Base-by-base conservation (phyloP, 2,113 vertebrate species). In the Cacatua alba region DNA sequence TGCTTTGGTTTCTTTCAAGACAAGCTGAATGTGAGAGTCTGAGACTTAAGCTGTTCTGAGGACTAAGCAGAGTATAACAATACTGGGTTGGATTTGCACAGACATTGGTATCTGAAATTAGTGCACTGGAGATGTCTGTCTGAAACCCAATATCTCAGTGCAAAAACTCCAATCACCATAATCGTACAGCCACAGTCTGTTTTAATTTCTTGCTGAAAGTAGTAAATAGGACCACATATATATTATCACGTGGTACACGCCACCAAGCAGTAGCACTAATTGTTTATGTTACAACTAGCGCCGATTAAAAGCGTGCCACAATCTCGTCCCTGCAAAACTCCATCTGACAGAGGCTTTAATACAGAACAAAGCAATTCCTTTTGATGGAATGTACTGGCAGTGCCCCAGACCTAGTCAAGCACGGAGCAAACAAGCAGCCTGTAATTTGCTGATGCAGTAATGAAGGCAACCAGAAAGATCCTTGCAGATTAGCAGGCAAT, bases 401-500 rank as follows among this genome's bases (percentile, higher is more conserved):
- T 9, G 79, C 49, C 90, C 70, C 88, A 90, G 85, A 49, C 15
- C 29, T 18, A 82, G 68, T 41, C 79, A 39, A 68, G 91, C 82
- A 43, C 0, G 2, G 48, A 49, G 53, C 91, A 75, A 60, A 91
- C 43, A 28, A 52, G 89, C 89, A 86, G 85, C 44, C 65, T 46
- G 82, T 10, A 62, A 63, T 86, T 55, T 90, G 90, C 90, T 91
- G 90, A n/a, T 60, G 91, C 62, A 37, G 82, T 33, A 88, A 77
- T 46, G 92, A 88, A 80, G 78, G 75, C 5, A 5, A 72, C 14
- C 79, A 91, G 84, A 65, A 80, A 80, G 78, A 90, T 67, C 25
- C 90, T 80, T 74, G 17, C 67, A 77, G 90, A 80, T 86, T 65
- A 95, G 84, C 90, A 48, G 74, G 81, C 84, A 87, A 31, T 55